These are phyloP conservation scores for Thymelicus lineola DNA, from an alignment of 2,888 invertebrate genomes.

Conservation along the genomic window DNA sequence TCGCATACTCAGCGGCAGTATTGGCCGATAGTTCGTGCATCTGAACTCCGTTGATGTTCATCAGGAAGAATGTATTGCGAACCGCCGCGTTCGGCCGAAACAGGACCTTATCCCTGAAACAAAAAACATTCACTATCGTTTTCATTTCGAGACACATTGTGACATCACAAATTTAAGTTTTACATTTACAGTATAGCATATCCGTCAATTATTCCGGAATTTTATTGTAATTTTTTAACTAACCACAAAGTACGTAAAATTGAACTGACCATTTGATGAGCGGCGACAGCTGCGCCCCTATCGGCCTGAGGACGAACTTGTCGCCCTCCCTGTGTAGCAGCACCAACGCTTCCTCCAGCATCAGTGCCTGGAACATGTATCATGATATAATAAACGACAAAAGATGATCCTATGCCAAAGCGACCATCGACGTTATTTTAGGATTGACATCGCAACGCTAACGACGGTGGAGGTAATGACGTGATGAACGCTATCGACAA, in stretches of 20 bases:
- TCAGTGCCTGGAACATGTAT: conserved; percentile 62
- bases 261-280: conserved; percentile 72
- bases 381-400: background rate
- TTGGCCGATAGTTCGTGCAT: conserved; percentile 80
- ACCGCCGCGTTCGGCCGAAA: conserved; percentile 80
- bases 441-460: too few relatives aligned
- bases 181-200: too few relatives aligned
- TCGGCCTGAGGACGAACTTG: conserved; percentile 71
- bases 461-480: too few relatives aligned
- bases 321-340: conserved; percentile 78
- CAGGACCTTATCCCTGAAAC: conserved; percentile 74
- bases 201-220: too few relatives aligned
- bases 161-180: too few relatives aligned
- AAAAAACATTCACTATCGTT: background rate
- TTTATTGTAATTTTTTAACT: too few relatives aligned
- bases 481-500: too few relatives aligned
- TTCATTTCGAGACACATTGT: too few relatives aligned
- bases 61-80: conserved; percentile 79
- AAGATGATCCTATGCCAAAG: too few relatives aligned
- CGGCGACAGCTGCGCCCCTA: conserved; percentile 70
- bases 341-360: conserved; percentile 73
- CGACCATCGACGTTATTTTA: too few relatives aligned
- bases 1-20: conserved; percentile 71
- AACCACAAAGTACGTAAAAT: too few relatives aligned
- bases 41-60: conserved; percentile 79